Evolutionary conservation across 2,797 vertebrate genomes (phyloP), one percentile per base, ranked within the genome.

Genomic region (Pangasius djambal): DNA sequence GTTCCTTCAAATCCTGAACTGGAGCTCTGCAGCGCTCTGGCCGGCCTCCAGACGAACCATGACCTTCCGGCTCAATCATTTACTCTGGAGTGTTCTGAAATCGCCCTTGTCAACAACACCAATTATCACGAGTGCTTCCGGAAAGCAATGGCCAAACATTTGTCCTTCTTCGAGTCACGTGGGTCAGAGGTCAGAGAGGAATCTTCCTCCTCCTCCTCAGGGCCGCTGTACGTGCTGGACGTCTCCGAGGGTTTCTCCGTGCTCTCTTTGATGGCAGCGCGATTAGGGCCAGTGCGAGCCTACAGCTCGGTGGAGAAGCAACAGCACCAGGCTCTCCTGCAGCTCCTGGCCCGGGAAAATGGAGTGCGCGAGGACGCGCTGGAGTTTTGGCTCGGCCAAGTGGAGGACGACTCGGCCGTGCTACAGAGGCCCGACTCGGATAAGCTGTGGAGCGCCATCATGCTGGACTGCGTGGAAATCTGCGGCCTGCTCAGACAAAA

Each of bases 181-280:
- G 92, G 89, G 1, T 88, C 94, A 34, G 93, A 93, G 31, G 37
- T 72, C 83, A 55, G 13, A 81, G 31, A 65, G 37, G 55, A 83
- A 10, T 31, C 31, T 12, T 55, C 69, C 52, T 50, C 91, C 52
- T 50, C 91, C 0, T 61, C 87, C 31, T 37, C 89, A 0, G 96
- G 97, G 86, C 96, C 96, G 75, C 89, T 98, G 67, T 99, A 97
- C 0, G 91, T 99, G 88, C 95, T 99, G 78, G 99, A 99, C 77
- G 99, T 99, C 50, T 99, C 98, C 0, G 98, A 99, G 93, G 98
- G 99, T 69, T 99, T 99, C 94, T 99, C 99, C 4, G 89, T 99
- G 89, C 95, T 99, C 83, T 97, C 98, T 2, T 89, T 99, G 89
- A 96, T 99, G 85, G 97, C 98, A 6, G 97, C 97, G 86, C 95